These are phyloP conservation scores for Tauraco erythrolophus DNA, from an alignment of 2,113 vertebrate genomes.

Conservation along the genomic window DNA sequence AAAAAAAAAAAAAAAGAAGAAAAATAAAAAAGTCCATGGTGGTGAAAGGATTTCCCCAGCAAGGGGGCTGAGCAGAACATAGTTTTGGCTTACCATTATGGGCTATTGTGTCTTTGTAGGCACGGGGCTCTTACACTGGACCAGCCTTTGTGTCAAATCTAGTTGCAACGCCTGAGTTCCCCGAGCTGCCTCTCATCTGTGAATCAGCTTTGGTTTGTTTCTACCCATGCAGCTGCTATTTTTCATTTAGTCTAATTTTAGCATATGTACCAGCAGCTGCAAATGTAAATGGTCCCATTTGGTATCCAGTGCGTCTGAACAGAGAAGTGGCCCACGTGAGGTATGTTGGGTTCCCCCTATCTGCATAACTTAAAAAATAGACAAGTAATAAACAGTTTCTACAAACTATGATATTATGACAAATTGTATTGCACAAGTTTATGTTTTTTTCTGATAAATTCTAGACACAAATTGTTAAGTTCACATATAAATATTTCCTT, in stretches of 20 bases:
- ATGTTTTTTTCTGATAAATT: background rate
- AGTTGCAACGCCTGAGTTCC: conserved; percentile 4
- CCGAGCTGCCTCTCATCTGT: background rate
- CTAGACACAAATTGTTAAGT: background rate
- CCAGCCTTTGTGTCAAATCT: conserved; percentile 40
- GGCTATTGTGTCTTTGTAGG: conserved; percentile 3
- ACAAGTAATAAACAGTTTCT: background rate
- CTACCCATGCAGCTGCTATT: conserved; percentile 45
- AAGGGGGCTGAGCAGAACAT: conserved; percentile 11
- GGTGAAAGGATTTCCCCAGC: conserved; percentile 56
- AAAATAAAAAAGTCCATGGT: background rate
- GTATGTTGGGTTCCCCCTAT: background rate
- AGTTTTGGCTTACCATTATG: conserved; percentile 54
- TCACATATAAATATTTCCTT: background rate
- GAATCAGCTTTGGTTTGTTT: conserved; percentile 33
- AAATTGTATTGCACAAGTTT: background rate
- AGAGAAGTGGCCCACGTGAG: background rate
- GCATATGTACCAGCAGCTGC: conserved; percentile 44
- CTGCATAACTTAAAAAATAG: background rate
- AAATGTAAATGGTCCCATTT: conserved; percentile 43
- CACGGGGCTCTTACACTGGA: conserved; percentile 5
- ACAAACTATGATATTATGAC: background rate
- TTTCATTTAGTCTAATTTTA: conserved; percentile 61
- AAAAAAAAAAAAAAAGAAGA: background rate
- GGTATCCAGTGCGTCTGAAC: accelerated